Conservation (phyloP, 2,113 vertebrate species). For the Ctenomys sociabilis region DNA sequence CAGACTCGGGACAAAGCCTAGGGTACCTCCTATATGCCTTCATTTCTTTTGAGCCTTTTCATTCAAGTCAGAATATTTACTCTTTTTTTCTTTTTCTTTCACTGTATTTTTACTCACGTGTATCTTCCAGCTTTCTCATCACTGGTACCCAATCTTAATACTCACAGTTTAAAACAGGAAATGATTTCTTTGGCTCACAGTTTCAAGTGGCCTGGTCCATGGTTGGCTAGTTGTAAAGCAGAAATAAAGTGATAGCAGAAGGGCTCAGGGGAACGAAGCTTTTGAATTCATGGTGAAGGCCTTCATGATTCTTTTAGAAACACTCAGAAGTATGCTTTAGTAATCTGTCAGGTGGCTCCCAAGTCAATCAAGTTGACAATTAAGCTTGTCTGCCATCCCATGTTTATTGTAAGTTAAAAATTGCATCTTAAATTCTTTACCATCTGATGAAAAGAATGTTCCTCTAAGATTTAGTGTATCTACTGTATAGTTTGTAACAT, state of each 20-base stretch:
- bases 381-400: neutral
- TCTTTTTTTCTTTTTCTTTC: neutral
- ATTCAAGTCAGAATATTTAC: slow-evolving; percentile 5
- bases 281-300: neutral
- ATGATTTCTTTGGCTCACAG: neutral
- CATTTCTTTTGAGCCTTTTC: neutral
- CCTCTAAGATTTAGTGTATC: neutral
- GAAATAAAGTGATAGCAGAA: neutral
- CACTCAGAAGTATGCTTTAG: neutral
- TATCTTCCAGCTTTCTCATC: neutral
- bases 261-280: neutral
- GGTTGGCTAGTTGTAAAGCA: neutral
- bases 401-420: neutral
- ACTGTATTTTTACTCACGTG: neutral
- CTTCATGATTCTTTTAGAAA: neutral
- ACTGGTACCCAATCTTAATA: neutral
- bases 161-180: neutral
- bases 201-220: neutral
- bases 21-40: neutral
- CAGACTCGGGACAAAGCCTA: neutral
- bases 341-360: neutral
- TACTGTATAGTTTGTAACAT: neutral
- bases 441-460: neutral
- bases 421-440: neutral
- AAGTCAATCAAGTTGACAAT: neutral